Evolutionary conservation across 2,113 vertebrate genomes (phyloP).

Genomic region (Ivindomyrus marchei): DNA sequence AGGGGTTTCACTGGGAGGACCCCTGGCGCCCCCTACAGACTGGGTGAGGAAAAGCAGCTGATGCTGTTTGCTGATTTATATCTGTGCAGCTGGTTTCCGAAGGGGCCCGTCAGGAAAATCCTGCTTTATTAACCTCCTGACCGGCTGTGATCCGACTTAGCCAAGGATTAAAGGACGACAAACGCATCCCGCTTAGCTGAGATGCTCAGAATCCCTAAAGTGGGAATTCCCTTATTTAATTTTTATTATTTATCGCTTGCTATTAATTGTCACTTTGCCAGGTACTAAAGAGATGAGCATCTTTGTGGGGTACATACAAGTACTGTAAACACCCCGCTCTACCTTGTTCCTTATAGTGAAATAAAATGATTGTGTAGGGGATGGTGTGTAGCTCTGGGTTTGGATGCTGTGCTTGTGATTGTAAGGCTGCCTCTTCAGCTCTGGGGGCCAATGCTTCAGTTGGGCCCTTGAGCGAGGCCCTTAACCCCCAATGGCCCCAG

Average conservation of each 20-base stretch:
- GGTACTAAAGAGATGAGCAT: neutral
- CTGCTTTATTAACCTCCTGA: constrained; percentile 9
- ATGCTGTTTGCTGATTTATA: neutral
- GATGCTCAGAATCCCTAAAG: neutral
- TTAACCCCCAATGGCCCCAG: neutral
- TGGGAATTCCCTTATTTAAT: neutral
- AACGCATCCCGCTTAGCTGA: neutral
- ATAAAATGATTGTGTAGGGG: neutral
- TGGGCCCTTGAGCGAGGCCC: neutral
- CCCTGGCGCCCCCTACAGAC: neutral
- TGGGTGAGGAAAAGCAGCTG: neutral
- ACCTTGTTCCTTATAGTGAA: neutral
- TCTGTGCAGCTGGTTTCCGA: neutral
- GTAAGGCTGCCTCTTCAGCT: neutral
- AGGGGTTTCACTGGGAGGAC: neutral
- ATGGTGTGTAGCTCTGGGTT: neutral
- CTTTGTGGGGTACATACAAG: neutral
- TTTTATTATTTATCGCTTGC: neutral
- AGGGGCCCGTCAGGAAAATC: neutral
- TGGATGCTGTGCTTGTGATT: neutral
- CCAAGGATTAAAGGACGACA: constrained; percentile 4
- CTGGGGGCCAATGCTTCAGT: neutral
- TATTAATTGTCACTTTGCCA: neutral
- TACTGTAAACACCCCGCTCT: neutral
- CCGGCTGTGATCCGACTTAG: neutral